These are phyloP conservation scores for Deilephila elpenor DNA, from an alignment of 2,888 invertebrate genomes.

Conservation along the genomic window DNA sequence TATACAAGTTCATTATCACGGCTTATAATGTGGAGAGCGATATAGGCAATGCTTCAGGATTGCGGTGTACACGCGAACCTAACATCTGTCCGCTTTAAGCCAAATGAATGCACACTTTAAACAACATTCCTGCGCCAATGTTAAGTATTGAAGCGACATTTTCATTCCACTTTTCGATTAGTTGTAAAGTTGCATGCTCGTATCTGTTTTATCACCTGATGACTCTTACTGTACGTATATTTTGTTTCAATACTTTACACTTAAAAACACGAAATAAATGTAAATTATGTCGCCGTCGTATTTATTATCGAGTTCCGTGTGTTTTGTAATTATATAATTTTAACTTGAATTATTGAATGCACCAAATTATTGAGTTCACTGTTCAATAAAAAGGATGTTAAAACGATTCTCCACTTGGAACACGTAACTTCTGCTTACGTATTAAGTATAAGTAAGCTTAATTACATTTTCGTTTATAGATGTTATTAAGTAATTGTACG, in stretches of 20 bases:
- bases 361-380: slow-evolving; percentile 11
- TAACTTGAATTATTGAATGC: background rate
- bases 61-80: slow-evolving; percentile 59
- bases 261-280: background rate
- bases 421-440: background rate
- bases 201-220: slow-evolving; percentile 48
- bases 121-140: slow-evolving; percentile 51
- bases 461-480: slow-evolving; percentile 10
- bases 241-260: background rate
- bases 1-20: slow-evolving; percentile 53
- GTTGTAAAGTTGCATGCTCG: slow-evolving; percentile 44
- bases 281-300: background rate
- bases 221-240: slow-evolving; percentile 5
- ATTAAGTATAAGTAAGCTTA: background rate
- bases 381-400: background rate
- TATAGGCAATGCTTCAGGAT: slow-evolving; percentile 55
- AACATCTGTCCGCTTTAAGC: slow-evolving; percentile 63
- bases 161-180: slow-evolving; percentile 49
- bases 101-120: slow-evolving; percentile 56
- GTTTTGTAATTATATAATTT: background rate
- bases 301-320: background rate
- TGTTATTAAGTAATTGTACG: slow-evolving; percentile 37
- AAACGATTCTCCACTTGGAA: background rate
- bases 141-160: slow-evolving; percentile 50
- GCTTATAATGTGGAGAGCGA: slow-evolving; percentile 50